phyloP scores from a whole-genome alignment of 2,888 invertebrate genomes.

The Tetrapedia diversipes region DNA sequence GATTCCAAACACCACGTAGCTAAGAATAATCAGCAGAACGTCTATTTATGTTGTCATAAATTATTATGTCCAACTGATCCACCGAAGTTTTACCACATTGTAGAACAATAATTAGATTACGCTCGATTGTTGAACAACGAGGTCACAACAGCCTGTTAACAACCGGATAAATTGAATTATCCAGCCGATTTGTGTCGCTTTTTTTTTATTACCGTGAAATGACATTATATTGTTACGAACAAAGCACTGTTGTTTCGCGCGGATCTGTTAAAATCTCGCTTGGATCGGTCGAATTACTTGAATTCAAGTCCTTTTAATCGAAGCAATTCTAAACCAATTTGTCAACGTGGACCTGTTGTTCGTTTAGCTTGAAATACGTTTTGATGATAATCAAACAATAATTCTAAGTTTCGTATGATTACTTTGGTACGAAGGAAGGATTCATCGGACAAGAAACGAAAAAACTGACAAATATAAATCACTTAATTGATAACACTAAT shows the following conservation, averaged over 20 bases:
- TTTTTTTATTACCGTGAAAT: not conserved
- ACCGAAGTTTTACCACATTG: not conserved
- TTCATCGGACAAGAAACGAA: constrained; percentile 1
- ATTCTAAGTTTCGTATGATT: constrained; percentile 7
- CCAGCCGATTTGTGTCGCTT: not conserved
- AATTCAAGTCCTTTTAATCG: too few relatives aligned
- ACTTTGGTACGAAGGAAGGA: constrained; percentile 3
- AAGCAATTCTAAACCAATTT: too few relatives aligned
- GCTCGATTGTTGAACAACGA: constrained; percentile 9
- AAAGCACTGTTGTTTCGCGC: constrained; percentile 5
- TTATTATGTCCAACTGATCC: not conserved
- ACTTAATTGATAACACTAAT: not conserved
- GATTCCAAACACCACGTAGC: not conserved
- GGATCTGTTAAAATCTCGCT: not conserved
- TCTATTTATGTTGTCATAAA: not conserved
- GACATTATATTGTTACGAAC: constrained; percentile 3
- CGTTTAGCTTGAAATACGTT: too few relatives aligned
- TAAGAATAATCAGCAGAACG: not conserved
- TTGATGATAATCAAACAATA: constrained; percentile 17
- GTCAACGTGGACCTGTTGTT: too few relatives aligned
- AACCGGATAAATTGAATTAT: constrained; percentile 24
- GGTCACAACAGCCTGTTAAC: constrained; percentile 13
- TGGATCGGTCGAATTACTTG: constrained; percentile 37
- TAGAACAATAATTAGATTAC: constrained; percentile 14
- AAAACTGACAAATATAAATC: not conserved